Evolutionary conservation across 1,140 invertebrate species (phyloP), one percentile per base, ranked within the genome.

Genomic region (Drosophila nigrodunni): DNA sequence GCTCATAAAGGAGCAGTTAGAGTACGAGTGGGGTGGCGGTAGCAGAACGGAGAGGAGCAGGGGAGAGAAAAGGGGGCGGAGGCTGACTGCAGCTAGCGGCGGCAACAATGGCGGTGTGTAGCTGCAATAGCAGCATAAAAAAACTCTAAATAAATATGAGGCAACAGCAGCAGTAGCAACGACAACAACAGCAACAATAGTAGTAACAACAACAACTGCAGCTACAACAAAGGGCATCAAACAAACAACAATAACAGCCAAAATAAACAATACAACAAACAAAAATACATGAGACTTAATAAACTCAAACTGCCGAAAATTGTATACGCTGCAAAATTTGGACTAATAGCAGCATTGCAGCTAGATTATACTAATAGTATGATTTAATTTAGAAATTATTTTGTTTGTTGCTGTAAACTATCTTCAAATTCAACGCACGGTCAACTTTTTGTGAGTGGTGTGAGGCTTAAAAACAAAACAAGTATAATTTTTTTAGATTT

Each of bases 101-200:
- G 18, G 18, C 46, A 65, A 68, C 66, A 62, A 30, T 30, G 4
- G 39, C 37, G 8, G 37, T 39, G 70, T 67, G 68, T 52, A 60
- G 73, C 74, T 43, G 46, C 65, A 58, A 69, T 54, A 49, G 59
- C 50, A 35, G 67, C 73, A 78, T 58, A 88, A 87, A 88, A 89
- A 70, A 89, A 70, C 64, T 68, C 71, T 65, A 88, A 80, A 88
- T 89, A 88, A 88, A 88, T 87, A 80, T 77, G 80, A 89, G 73
- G 41, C 71, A 35, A 49, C 71, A 69, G 65, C 67, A 58, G 62
- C 69, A 74, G 57, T 43, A 30, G 57, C 43, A 30, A 5, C 43
- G 10, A 61, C 73, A 81, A 10, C 72, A 43, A 21, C 11, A 44
- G 18, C 61, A 73, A 52, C 52, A 64, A 18, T 69, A 66, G 18